Base-by-base conservation (phyloP, 2,888 invertebrate species). In the Lacanobia oleracea region DNA sequence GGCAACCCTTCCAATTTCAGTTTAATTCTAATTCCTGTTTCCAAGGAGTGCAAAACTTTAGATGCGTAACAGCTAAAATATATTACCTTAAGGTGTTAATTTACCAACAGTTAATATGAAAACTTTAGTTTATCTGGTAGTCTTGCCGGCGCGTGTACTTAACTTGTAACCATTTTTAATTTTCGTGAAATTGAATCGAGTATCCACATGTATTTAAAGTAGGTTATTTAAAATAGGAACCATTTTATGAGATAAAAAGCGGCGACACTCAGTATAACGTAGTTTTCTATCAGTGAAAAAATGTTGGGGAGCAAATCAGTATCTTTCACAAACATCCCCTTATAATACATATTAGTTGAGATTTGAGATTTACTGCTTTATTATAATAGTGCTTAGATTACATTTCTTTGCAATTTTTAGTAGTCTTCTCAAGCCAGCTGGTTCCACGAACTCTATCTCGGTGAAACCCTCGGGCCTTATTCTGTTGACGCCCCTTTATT, bases 21-120 rank as follows among this genome's bases (percentile, higher is more conserved):
- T 57, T n/a, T 7, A 69, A 57, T 70, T 76, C 57, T 69, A 71
- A 64, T 63, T 69, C 64, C 64, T 69, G 53, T 56, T 72, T 21
- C 71, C 71, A 75, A 75, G 62, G 61, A 71, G 66, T 40, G 16
- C 54, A 54, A 62, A 82, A 70, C 37, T 82, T 79, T 64, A 60
- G 45, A 53, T 64, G 69, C 14, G 23, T 56, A 72, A 64, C 53
- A 63, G 45, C 67, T 72, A 57, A 82, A 77, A 69, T 74, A 23
- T 70, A 67, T 62, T 63, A 59, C 54, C 27, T 12, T 67, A 27
- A 77, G 63, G 63, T 66, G 69, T 76, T 71, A 71, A 66, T 81
- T 77, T 67, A 65, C 67, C 59, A 69, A 72, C 72, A 70, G 69
- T 72, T 84, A 76, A 81, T 83, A 72, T 61, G 75, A 69, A 75